Percentiles rank a stretch among this genome's conserved stretches.
These are phyloP conservation scores for Clepsis dumicolana DNA, from an alignment of 2,888 invertebrate genomes.

Conservation along the genomic window DNA sequence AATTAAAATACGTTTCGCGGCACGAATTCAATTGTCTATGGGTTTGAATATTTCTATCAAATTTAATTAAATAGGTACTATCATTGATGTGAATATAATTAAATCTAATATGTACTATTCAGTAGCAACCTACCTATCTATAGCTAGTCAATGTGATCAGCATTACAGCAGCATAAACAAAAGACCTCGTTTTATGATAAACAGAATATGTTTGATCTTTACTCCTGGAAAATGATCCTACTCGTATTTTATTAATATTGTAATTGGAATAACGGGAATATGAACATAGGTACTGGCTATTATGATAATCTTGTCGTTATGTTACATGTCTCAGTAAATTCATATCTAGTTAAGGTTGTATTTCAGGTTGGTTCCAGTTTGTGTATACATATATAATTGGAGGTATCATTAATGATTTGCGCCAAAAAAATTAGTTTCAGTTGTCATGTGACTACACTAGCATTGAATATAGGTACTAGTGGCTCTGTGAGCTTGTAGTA, in stretches of 20 bases:
- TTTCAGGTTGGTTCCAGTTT: too few species aligned
- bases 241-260: neutral
- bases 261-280: neutral
- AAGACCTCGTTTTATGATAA: neutral
- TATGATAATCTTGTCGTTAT: neutral
- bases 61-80: conserved; percentile 1
- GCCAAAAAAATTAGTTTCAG: too few species aligned
- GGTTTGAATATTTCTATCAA: conserved; percentile 1
- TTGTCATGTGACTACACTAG: too few species aligned
- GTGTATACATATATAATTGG: too few species aligned
- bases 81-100: neutral
- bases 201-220: neutral
- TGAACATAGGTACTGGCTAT: neutral
- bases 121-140: neutral
- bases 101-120: neutral
- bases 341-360: too few species aligned
- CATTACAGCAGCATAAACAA: neutral
- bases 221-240: neutral
- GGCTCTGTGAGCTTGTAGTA: too few species aligned
- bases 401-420: too few species aligned
- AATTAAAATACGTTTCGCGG: conserved; percentile 33
- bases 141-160: too few species aligned
- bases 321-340: too few species aligned
- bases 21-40: conserved; percentile 12
- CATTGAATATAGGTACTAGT: too few species aligned